These are phyloP conservation scores for Astyanax mexicanus DNA, from an alignment of 2,797 vertebrate genomes.

Conservation along the genomic window DNA sequence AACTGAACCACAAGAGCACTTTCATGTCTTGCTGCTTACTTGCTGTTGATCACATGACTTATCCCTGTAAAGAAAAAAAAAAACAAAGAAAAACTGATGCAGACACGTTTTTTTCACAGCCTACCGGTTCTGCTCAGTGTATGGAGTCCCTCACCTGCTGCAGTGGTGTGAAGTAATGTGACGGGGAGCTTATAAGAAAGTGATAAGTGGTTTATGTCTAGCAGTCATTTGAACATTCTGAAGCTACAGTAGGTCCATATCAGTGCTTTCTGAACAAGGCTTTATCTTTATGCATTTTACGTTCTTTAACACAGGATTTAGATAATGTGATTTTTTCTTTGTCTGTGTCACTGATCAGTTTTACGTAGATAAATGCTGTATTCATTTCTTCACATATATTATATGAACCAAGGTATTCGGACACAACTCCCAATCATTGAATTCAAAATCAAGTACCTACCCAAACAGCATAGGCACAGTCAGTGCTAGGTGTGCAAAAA, in stretches of 20 bases:
- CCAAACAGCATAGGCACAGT: no score
- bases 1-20: neutral
- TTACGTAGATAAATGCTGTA: no score
- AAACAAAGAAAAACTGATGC: neutral
- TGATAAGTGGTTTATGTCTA: neutral
- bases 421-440: no score
- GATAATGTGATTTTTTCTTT: no score
- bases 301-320: neutral
- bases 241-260: neutral
- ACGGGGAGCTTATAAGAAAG: slow-evolving; percentile 2
- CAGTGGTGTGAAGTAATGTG: neutral
- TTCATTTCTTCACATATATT: no score
- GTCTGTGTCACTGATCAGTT: no score
- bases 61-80: neutral
- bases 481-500: no score
- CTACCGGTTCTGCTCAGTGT: neutral
- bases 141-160: no score
- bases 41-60: neutral
- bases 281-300: neutral
- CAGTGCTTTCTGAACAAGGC: neutral
- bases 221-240: neutral
- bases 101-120: neutral
- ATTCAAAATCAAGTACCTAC: no score
- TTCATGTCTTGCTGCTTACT: neutral
- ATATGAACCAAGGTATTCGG: no score